phyloP scores from a whole-genome alignment of 2,113 vertebrate species.

The Globicephala melas region DNA sequence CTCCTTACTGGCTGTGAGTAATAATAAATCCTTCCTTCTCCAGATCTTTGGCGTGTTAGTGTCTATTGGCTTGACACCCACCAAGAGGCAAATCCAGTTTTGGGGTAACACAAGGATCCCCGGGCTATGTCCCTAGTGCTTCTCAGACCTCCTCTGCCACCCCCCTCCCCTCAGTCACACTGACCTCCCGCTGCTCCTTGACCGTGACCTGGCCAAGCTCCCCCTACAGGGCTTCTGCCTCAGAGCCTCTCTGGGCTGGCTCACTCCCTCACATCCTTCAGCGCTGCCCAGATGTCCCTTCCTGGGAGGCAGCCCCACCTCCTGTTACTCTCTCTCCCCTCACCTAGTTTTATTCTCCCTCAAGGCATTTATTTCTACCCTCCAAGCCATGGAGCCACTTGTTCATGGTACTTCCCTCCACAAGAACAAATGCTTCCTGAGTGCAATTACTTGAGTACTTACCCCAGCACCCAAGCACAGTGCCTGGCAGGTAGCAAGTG shows the following conservation, averaged over 20 bases:
- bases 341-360: neutral
- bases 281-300: neutral
- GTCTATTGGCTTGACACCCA: neutral
- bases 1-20: neutral
- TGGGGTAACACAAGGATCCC: neutral
- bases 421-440: neutral
- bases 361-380: neutral
- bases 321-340: neutral
- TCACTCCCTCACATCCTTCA: neutral
- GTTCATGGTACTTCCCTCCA: neutral
- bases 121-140: fast-evolving
- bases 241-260: fast-evolving
- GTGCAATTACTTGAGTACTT: neutral
- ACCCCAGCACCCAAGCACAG: neutral
- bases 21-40: neutral
- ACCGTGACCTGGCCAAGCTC: neutral
- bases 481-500: neutral
- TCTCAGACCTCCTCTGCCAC: neutral
- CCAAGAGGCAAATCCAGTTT: neutral
- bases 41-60: neutral
- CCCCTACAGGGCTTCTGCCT: neutral
- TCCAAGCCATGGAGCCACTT: neutral
- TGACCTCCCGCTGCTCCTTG: neutral
- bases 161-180: neutral
- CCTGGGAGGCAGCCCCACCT: neutral